Conservation (phyloP, 2,888 invertebrate species). For the Conchocele bisecta region DNA sequence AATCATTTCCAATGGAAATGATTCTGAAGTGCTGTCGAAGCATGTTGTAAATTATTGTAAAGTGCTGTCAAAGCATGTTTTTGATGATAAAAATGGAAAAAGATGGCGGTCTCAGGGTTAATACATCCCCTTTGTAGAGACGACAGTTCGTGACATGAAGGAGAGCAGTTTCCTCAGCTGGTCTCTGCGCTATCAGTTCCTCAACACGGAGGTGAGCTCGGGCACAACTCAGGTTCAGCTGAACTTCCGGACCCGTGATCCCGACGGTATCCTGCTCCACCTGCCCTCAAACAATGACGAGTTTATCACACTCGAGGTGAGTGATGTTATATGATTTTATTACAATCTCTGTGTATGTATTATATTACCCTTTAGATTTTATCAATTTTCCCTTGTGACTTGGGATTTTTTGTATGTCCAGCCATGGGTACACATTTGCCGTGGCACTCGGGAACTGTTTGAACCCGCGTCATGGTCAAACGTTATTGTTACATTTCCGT, state of each 20-base stretch:
- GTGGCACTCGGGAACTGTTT: no score
- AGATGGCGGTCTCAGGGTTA: neutral
- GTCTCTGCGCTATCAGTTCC: conserved; percentile 86
- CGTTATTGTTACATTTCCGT: no score
- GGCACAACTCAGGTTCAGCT: conserved; percentile 86
- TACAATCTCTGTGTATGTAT: no score
- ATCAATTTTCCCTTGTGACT: no score
- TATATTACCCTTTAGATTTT: no score
- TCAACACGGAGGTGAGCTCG: conserved; percentile 60
- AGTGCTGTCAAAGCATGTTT: no score
- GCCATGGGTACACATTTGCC: no score
- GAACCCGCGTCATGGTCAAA: no score
- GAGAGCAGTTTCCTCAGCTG: conserved; percentile 98
- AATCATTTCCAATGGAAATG: no score
- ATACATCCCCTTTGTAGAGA: conserved; percentile 67
- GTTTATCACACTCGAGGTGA: conserved; percentile 94
- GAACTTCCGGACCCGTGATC: conserved; percentile 97
- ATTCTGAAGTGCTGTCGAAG: no score
- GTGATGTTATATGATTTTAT: conserved; percentile 40
- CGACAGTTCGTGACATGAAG: conserved; percentile 88
- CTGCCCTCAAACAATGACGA: conserved; percentile 84
- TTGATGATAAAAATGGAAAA: neutral
- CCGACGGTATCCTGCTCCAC: conserved; percentile 95
- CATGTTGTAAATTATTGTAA: no score
- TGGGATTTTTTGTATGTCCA: no score